Conservation (phyloP, 2,113 vertebrate genomes). For the Oenanthe melanoleuca region DNA sequence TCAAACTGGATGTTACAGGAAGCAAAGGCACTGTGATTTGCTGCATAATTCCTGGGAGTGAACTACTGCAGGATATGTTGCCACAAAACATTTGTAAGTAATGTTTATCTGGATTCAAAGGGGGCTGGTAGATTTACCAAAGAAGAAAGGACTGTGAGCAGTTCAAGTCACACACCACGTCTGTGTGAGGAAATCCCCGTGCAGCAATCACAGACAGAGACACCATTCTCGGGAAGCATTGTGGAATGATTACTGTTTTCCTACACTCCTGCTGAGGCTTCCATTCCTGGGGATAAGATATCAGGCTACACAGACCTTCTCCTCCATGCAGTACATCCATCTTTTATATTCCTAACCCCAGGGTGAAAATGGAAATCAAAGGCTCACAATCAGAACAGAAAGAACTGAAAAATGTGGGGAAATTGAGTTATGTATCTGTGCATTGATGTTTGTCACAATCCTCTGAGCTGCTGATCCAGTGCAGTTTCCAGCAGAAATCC, state of each 20-base stretch:
- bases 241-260: not conserved
- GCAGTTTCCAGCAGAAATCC: not conserved
- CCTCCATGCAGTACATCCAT: not conserved
- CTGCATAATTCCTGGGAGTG: not conserved
- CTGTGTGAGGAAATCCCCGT: not conserved
- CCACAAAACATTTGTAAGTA: not conserved
- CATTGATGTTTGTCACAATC: rapidly evolving
- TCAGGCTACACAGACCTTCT: not conserved
- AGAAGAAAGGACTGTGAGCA: not conserved
- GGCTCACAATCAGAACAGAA: not conserved
- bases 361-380: conserved; percentile 13
- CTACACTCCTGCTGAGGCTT: not conserved
- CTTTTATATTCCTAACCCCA: not conserved
- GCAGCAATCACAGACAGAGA: not conserved
- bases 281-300: not conserved
- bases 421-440: not conserved
- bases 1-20: not conserved
- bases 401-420: not conserved
- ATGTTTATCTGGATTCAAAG: not conserved
- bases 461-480: not conserved
- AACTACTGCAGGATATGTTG: not conserved
- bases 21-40: not conserved
- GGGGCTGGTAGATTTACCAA: not conserved
- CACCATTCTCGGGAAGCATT: not conserved
- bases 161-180: not conserved